Evolutionary conservation across 2,113 vertebrate species (phyloP).

Genomic region (Neopipo cinnamomea): DNA sequence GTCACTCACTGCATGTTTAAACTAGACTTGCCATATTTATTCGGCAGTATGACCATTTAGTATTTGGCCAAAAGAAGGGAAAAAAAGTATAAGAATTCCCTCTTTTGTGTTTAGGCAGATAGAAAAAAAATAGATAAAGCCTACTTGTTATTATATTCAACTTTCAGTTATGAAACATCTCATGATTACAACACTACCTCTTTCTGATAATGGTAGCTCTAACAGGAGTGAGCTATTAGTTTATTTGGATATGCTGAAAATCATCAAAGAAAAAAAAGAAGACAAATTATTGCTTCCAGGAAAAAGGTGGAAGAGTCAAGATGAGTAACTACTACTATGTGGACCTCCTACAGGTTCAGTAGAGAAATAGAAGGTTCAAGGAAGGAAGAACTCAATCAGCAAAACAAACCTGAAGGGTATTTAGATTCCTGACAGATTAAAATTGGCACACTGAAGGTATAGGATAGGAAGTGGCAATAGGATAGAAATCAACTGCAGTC

Average conservation of each 20-base stretch:
- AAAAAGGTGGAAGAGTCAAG: neutral
- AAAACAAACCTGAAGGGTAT: neutral
- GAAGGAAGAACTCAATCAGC: neutral
- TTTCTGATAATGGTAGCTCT: neutral
- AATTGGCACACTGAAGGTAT: neutral
- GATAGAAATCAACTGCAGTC: neutral
- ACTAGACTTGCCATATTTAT: constrained; percentile 30
- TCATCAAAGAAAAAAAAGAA: neutral
- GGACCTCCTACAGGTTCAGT: neutral
- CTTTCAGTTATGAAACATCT: neutral
- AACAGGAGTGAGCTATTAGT: neutral
- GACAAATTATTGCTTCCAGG: neutral
- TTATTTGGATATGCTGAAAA: neutral
- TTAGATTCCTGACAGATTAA: neutral
- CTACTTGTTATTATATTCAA: neutral
- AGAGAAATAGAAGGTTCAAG: neutral
- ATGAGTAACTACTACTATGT: neutral
- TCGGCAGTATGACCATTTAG: neutral
- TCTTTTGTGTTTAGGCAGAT: neutral
- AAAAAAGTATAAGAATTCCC: neutral
- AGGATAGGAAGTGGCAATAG: neutral
- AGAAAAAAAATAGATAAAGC: neutral
- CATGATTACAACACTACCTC: neutral
- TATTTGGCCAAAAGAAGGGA: neutral
- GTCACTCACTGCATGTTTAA: constrained; percentile 51